A percentile compares a stretch with the other conserved stretches of the same genome.
Evolutionary conservation across 2,888 invertebrate genomes (phyloP).

Genomic region (Nomada ruficornis): DNA sequence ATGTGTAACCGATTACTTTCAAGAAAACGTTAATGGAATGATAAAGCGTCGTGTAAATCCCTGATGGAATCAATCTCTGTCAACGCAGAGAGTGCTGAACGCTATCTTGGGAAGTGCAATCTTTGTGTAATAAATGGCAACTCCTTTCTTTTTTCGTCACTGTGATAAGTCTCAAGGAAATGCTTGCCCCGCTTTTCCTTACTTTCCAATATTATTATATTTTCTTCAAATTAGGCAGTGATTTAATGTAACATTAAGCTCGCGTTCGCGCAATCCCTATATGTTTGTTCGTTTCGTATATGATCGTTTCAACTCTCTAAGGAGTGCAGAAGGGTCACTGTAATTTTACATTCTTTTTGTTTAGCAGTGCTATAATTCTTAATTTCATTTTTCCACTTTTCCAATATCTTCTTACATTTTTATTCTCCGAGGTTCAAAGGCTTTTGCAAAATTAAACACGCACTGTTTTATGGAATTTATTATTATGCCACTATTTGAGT

Average conservation of each 20-base stretch:
- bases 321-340: too few species aligned
- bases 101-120: background rate
- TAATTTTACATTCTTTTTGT: too few species aligned
- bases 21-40: slow-evolving; percentile 10
- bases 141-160: background rate
- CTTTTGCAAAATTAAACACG: too few species aligned
- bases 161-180: background rate
- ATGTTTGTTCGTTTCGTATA: background rate
- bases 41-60: slow-evolving; percentile 7
- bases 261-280: background rate
- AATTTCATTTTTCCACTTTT: too few species aligned
- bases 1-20: background rate
- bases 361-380: too few species aligned
- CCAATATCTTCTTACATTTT: too few species aligned
- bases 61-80: slow-evolving; percentile 19
- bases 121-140: background rate
- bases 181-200: background rate
- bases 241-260: background rate
- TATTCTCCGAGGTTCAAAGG: too few species aligned
- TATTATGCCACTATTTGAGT: too few species aligned
- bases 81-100: background rate
- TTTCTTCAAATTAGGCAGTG: background rate
- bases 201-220: background rate
- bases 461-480: too few species aligned
- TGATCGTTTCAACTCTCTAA: background rate